Evolutionary conservation across 2,113 vertebrate species (phyloP).

Genomic region (Hippocampus comes): DNA sequence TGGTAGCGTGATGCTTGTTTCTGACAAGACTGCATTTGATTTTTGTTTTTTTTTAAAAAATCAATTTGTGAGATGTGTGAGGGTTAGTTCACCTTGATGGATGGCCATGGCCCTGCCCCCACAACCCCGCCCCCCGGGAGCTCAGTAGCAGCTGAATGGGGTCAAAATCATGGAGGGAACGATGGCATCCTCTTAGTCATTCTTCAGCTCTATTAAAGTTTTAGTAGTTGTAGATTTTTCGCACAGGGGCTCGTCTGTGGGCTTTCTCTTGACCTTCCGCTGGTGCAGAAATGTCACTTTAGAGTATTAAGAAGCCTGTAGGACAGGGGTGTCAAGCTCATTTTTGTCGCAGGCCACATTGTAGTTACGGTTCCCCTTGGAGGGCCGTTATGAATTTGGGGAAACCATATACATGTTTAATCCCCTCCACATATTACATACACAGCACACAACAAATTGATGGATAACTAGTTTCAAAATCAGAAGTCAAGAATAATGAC

Average conservation of each 20-base stretch:
- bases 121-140: neutral
- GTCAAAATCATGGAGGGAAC: conserved; percentile 30
- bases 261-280: conserved; percentile 13
- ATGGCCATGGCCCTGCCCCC: neutral
- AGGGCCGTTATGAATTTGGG: too few relatives aligned
- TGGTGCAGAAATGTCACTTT: neutral
- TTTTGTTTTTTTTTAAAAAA: neutral
- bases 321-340: too few relatives aligned
- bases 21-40: neutral
- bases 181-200: conserved; percentile 7
- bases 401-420: too few relatives aligned
- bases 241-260: neutral
- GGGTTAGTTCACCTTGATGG: neutral
- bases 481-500: too few relatives aligned
- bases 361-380: too few relatives aligned
- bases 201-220: conserved; percentile 22
- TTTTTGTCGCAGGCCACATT: too few relatives aligned
- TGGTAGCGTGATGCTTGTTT: neutral
- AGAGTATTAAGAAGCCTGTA: conserved; percentile 15
- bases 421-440: too few relatives aligned
- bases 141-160: conserved; percentile 26
- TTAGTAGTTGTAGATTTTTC: conserved; percentile 25
- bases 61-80: neutral
- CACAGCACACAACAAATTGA: too few relatives aligned
- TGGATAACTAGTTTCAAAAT: too few relatives aligned